A percentile compares a stretch with the other conserved stretches of the same genome.
phyloP scores from a whole-genome alignment of 2,888 invertebrate genomes.

The Drosophila eohydei region DNA sequence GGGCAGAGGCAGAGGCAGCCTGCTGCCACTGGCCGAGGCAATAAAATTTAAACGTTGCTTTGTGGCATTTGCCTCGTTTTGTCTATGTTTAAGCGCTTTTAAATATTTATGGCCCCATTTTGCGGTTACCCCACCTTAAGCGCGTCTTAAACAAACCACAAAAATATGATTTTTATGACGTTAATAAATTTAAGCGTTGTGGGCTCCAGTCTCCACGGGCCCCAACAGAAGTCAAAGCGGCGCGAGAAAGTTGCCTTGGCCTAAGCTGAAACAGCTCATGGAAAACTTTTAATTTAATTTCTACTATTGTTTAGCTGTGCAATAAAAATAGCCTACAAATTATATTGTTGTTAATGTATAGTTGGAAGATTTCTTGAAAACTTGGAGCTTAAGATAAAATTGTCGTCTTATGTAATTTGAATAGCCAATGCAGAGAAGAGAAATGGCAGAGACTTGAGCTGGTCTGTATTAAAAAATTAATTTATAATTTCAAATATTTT shows the following conservation, averaged over 20 bases:
- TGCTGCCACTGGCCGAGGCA: slow-evolving; percentile 41
- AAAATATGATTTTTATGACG: slow-evolving; percentile 74
- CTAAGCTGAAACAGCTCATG: slow-evolving; percentile 11
- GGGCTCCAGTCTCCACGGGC: slow-evolving; percentile 12
- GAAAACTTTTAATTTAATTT: slow-evolving; percentile 8
- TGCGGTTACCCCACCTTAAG: slow-evolving; percentile 34
- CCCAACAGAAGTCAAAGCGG: slow-evolving; percentile 10
- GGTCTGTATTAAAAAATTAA: no score
- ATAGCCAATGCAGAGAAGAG: neutral
- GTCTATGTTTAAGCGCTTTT: slow-evolving; percentile 68
- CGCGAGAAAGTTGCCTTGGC: slow-evolving; percentile 8
- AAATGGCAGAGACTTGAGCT: no score
- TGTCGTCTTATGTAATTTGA: neutral
- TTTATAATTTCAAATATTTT: no score
- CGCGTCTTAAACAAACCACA: slow-evolving; percentile 34
- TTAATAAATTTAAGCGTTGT: slow-evolving; percentile 74
- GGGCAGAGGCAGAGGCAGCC: no score
- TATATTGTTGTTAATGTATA: neutral
- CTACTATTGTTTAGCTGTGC: neutral
- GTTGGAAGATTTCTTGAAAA: neutral
- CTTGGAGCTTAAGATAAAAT: no score
- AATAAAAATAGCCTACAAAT: neutral
- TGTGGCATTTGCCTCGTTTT: slow-evolving; percentile 44
- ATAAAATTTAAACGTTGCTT: slow-evolving; percentile 75
- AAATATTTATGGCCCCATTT: slow-evolving; percentile 77